Conservation (phyloP, 2,113 vertebrate genomes). For the Plestiodon gilberti region DNA sequence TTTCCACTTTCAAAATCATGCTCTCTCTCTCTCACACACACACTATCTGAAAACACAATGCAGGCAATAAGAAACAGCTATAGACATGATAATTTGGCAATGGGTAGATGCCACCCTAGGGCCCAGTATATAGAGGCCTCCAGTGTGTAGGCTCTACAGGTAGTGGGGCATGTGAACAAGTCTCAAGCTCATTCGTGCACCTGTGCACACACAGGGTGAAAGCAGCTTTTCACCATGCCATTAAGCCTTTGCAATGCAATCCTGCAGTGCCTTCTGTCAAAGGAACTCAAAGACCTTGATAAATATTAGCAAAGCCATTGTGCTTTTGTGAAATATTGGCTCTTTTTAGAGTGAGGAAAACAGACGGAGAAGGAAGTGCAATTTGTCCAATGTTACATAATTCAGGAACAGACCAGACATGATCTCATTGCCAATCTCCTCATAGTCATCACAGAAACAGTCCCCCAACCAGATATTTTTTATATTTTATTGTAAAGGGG, state of each 20-base stretch:
- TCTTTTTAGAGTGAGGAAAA: background rate
- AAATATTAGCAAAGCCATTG: background rate
- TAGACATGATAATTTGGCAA: background rate
- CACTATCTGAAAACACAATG: background rate
- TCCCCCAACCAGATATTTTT: background rate
- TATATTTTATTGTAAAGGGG: background rate
- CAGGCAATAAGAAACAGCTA: background rate
- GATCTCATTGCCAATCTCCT: background rate
- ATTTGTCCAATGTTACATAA: background rate
- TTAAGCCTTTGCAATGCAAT: background rate
- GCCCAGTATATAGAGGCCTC: background rate
- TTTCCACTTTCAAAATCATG: background rate
- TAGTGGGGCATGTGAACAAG: background rate
- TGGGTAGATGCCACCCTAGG: background rate
- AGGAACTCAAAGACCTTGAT: background rate
- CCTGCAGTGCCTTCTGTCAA: background rate
- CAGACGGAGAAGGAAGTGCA: background rate
- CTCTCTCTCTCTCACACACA: background rate
- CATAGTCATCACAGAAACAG: background rate
- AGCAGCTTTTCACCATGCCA: background rate
- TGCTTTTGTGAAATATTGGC: background rate
- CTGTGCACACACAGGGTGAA: background rate
- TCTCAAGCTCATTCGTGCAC: background rate
- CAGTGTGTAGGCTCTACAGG: background rate
- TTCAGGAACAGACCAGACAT: slow-evolving; percentile 3